Evolutionary conservation across 2,888 invertebrate species (phyloP).

Genomic region (Neocrepidodera transversa): DNA sequence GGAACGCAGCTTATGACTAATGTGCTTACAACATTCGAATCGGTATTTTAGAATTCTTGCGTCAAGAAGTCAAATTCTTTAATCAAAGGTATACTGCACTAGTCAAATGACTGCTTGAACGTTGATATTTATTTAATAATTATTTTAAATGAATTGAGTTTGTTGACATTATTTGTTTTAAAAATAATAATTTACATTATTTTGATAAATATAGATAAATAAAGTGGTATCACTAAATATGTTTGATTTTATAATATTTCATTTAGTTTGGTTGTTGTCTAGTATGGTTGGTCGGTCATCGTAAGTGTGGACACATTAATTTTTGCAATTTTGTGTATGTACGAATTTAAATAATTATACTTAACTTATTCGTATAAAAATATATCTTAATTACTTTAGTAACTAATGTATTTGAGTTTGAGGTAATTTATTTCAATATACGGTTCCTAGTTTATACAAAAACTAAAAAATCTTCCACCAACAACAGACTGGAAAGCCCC

Average conservation of each 20-base stretch:
- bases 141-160: not conserved
- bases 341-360: slow-evolving; percentile 53
- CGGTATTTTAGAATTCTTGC: too few relatives aligned
- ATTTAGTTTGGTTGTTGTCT: slow-evolving; percentile 60
- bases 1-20: too few relatives aligned
- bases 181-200: not conserved
- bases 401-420: slow-evolving; percentile 45
- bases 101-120: slow-evolving; percentile 1
- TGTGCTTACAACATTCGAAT: too few relatives aligned
- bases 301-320: slow-evolving; percentile 71
- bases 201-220: too few relatives aligned
- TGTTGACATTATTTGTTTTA: not conserved
- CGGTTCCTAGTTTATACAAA: slow-evolving; percentile 18
- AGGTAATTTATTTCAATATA: slow-evolving; percentile 42
- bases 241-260: too few relatives aligned
- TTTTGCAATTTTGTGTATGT: slow-evolving; percentile 59
- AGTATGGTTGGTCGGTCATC: slow-evolving; percentile 77
- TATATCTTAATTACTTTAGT: slow-evolving; percentile 45
- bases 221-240: too few relatives aligned
- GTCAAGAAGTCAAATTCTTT: too few relatives aligned
- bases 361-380: slow-evolving; percentile 50
- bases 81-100: too few relatives aligned
- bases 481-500: slow-evolving; percentile 52
- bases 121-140: slow-evolving; percentile 1
- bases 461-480: slow-evolving; percentile 39